These are phyloP conservation scores for Heteromyza rotundicornis DNA, from an alignment of 2,888 invertebrate genomes.

Conservation along the genomic window DNA sequence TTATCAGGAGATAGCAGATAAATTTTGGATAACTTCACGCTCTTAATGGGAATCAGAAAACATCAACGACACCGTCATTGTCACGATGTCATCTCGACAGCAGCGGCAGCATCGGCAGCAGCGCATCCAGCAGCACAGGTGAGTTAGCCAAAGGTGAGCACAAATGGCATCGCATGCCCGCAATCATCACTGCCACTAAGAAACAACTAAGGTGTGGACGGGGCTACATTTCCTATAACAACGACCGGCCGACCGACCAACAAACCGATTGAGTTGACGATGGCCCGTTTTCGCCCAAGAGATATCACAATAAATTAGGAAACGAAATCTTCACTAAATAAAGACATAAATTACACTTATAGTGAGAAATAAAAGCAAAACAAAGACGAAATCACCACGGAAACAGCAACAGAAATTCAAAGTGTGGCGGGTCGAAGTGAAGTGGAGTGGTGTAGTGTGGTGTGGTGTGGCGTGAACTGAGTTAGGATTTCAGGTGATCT, in stretches of 20 bases:
- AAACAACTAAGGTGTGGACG: conserved; percentile 6
- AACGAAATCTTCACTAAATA: conserved; percentile 62
- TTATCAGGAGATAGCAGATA: conserved; percentile 62
- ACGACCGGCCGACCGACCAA: background rate
- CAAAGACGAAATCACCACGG: conserved; percentile 31
- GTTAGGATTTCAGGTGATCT: background rate
- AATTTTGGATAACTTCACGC: conserved; percentile 63
- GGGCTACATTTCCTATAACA: conserved; percentile 11
- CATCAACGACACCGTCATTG: conserved; percentile 1
- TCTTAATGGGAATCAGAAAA: conserved; percentile 54
- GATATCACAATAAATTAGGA: conserved; percentile 61
- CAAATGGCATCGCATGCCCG: conserved; percentile 57
- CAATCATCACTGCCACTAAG: conserved; percentile 39
- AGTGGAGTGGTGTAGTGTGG: no score
- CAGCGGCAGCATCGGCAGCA: conserved; percentile 18
- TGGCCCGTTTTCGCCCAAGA: conserved; percentile 49
- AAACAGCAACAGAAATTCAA: background rate
- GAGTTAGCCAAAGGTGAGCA: conserved; percentile 49
- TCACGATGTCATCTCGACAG: conserved; percentile 1
- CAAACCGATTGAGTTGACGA: background rate
- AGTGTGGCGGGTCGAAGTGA: no score
- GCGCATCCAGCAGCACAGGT: conserved; percentile 30
- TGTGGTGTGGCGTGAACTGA: no score
- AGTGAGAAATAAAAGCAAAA: conserved; percentile 42
- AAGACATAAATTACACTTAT: conserved; percentile 60